Percentiles rank a stretch among this genome's conserved stretches.
phyloP scores from a whole-genome alignment of 2,888 invertebrate species.

The Hylaea fasciaria region DNA sequence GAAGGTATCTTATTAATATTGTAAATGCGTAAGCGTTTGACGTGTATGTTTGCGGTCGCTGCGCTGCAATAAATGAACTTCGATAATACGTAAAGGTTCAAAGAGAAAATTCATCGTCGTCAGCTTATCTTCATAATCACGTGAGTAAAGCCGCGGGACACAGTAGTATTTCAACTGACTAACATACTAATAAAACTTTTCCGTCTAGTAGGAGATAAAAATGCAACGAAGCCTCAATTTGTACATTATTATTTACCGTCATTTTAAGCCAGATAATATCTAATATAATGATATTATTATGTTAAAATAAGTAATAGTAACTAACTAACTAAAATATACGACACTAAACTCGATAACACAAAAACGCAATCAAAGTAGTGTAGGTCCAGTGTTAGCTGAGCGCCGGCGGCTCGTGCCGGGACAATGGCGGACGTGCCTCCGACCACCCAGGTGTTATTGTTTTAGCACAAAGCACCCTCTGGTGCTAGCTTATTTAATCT shows the following conservation, averaged over 20 bases:
- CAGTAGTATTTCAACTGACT: background rate
- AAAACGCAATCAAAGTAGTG: background rate
- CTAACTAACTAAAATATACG: background rate
- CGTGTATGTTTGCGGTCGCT: too few relatives aligned
- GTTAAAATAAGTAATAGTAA: background rate
- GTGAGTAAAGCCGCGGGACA: too few relatives aligned
- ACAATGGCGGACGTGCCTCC: conserved; percentile 15
- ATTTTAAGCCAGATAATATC: too few relatives aligned
- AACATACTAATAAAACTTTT: background rate
- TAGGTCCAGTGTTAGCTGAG: conserved; percentile 3
- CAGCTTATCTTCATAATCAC: too few relatives aligned
- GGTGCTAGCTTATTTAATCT: conserved; percentile 14
- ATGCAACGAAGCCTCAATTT: background rate
- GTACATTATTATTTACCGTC: too few relatives aligned
- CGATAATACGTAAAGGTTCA: too few relatives aligned
- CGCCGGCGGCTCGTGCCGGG: background rate
- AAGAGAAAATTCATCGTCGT: too few relatives aligned
- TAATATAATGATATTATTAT: too few relatives aligned
- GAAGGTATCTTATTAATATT: background rate
- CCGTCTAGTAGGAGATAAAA: background rate
- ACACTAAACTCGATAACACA: background rate
- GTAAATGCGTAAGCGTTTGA: too few relatives aligned
- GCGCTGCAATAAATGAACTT: too few relatives aligned
- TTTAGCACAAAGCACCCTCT: conserved; percentile 7
- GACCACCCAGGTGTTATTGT: conserved; percentile 13